These are phyloP conservation scores for Hofmannophila pseudospretella DNA, from an alignment of 2,888 invertebrate species.

Conservation along the genomic window DNA sequence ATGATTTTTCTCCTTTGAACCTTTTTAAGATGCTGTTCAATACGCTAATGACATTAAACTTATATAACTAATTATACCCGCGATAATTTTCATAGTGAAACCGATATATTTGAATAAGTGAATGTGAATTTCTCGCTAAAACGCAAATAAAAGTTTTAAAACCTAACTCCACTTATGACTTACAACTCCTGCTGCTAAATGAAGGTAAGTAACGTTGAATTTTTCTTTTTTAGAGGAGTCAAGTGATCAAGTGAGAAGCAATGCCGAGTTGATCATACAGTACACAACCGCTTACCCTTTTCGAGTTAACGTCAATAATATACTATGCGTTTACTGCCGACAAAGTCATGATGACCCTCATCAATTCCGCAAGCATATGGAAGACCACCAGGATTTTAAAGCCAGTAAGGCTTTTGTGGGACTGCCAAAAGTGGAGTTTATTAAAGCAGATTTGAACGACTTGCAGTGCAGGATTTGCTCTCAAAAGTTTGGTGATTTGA, in stretches of 20 bases:
- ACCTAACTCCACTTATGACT: no score
- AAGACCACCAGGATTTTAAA: constrained; percentile 48
- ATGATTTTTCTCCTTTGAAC: no score
- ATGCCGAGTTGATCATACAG: constrained; percentile 56
- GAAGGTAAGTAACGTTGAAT: no score
- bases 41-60: no score
- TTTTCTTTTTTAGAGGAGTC: constrained; percentile 16
- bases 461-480: constrained; percentile 47
- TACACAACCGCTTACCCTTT: constrained; percentile 66
- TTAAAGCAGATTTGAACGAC: constrained; percentile 56
- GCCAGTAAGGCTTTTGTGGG: constrained; percentile 53
- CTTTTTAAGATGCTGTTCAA: no score
- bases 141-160: no score
- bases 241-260: constrained; percentile 15
- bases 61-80: no score
- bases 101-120: no score
- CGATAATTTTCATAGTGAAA: no score
- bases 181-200: no score
- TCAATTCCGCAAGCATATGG: constrained; percentile 50
- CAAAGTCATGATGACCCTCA: constrained; percentile 54
- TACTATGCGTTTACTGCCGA: constrained; percentile 65
- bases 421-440: constrained; percentile 55
- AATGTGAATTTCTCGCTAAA: no score
- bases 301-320: constrained; percentile 54
- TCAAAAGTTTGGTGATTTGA: constrained; percentile 8